Evolutionary conservation across 2,113 vertebrate species (phyloP), one percentile per base, ranked within the genome.

Genomic region (Dasyprocta punctata): DNA sequence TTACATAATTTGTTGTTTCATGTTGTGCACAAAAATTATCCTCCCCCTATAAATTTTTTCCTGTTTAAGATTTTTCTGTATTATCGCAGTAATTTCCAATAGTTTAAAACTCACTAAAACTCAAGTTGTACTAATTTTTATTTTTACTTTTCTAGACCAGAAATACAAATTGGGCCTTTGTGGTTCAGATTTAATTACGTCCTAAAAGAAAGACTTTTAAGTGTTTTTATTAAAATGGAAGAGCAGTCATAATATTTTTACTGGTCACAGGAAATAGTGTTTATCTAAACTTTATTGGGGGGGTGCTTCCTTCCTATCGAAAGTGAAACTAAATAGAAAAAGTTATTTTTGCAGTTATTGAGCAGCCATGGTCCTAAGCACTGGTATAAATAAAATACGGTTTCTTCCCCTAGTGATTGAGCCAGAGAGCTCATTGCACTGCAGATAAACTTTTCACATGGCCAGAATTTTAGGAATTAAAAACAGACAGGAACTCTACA

Each of bases 251-350:
- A 24, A 30, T 81, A 44, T 85, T 95, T 96, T 88, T 78, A 36
- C 49, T 80, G 44, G 60, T 28, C 26, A 1, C 26, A 83, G 89
- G 82, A 95, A 95, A 90, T 95, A 78, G 2, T 91, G 0, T 82
- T 47, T 33, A n/a, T 87, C 81, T 36, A 41, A 84, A 82, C 63
- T 89, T 90, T 67, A 24, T 60, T 60, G 7, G 78, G 78, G 7
- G 78, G 81, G 56, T 86, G 49, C 94, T 92, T 93, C 30, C 30
- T 58, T 69, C 80, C 38, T 85, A 67, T 41, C 71, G 96, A 97
- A 98, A 98, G 92, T 97, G 97, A 98, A 97, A 97, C 95, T 96
- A 94, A 96, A 26, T 87, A 58, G 87, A 90, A 89, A n/a, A 58
- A 54, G 33, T 65, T 84, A 44, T 92, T 95, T 96, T 89, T 84